A percentile compares a stretch with the other conserved stretches of the same genome.
Conservation (phyloP, 2,888 invertebrate species). For the Heliothis peltigera region DNA sequence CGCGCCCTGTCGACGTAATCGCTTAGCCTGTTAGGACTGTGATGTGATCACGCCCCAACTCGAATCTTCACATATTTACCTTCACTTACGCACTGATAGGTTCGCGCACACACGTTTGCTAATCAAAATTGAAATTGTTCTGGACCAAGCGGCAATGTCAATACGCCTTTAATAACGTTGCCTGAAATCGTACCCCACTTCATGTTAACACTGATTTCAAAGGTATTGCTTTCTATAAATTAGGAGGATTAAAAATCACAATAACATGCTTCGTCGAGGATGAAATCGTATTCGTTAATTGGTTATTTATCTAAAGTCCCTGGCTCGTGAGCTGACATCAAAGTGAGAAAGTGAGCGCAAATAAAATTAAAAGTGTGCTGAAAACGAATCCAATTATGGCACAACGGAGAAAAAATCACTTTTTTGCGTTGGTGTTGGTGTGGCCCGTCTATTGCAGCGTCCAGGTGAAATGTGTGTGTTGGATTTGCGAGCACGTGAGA, state of each 20-base stretch:
- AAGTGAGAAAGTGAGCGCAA: constrained; percentile 81
- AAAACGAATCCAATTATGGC: constrained; percentile 86
- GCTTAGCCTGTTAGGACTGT: constrained; percentile 80
- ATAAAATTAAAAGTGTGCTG: constrained; percentile 85
- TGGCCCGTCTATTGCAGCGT: constrained; percentile 59
- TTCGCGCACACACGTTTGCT: constrained; percentile 67
- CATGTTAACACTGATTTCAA: constrained; percentile 28
- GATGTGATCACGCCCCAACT: constrained; percentile 78
- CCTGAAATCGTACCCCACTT: constrained; percentile 36
- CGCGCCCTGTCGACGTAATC: constrained; percentile 81
- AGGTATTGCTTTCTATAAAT: constrained; percentile 54
- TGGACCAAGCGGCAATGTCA: constrained; percentile 45
- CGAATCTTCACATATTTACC: constrained; percentile 81
- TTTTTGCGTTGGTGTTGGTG: constrained; percentile 62
- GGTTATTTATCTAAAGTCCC: constrained; percentile 85
- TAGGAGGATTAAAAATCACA: constrained; percentile 58
- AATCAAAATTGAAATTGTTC: constrained; percentile 73
- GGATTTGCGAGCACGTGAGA: constrained; percentile 57
- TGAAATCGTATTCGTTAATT: constrained; percentile 84
- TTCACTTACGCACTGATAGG: constrained; percentile 71
- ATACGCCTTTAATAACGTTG: constrained; percentile 41
- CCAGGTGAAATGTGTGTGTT: constrained; percentile 55
- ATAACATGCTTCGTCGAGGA: constrained; percentile 64
- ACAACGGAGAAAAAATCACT: constrained; percentile 75
- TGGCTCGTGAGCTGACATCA: constrained; percentile 78